These are phyloP conservation scores for Trichoplusia ni DNA, from an alignment of 1,140 invertebrate genomes.

Conservation along the genomic window DNA sequence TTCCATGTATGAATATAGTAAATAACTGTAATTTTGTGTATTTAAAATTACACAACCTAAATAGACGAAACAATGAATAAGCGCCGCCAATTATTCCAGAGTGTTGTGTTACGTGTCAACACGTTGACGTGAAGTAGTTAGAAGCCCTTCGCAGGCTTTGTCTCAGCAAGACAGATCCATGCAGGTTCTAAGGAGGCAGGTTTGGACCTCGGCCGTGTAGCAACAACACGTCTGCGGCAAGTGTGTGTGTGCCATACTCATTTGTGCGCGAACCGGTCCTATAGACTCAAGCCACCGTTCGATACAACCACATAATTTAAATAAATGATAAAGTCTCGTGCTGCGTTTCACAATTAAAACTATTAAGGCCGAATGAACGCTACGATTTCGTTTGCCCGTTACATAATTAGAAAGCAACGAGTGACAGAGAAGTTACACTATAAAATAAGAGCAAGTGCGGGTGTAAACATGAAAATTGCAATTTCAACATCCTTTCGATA, in stretches of 20 bases:
- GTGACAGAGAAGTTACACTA: conserved; percentile 24
- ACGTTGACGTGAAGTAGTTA: conserved; percentile 34
- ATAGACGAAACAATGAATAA: background rate
- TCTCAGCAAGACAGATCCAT: conserved; percentile 35
- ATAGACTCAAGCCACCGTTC: conserved; percentile 63
- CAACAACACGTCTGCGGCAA: conserved; percentile 32
- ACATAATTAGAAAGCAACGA: conserved; percentile 64
- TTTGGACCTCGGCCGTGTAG: conserved; percentile 46
- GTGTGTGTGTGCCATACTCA: conserved; percentile 47
- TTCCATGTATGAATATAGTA: no score
- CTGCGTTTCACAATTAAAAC: conserved; percentile 71
- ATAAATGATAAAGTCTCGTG: conserved; percentile 66
- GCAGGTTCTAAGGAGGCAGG: conserved; percentile 46
- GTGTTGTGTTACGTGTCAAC: conserved; percentile 16
- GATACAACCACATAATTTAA: conserved; percentile 68
- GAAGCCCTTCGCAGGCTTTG: conserved; percentile 44
- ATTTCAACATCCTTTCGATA: conserved; percentile 7
- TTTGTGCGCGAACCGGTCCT: conserved; percentile 57
- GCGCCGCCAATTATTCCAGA: background rate
- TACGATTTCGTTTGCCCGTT: conserved; percentile 63
- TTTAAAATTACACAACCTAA: no score
- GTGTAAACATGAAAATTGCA: conserved; percentile 15
- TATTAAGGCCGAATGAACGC: conserved; percentile 54
- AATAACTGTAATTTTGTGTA: no score
- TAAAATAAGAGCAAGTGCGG: conserved; percentile 12